phyloP scores from a whole-genome alignment of 2,888 invertebrate genomes.

The Calameuta idolon region DNA sequence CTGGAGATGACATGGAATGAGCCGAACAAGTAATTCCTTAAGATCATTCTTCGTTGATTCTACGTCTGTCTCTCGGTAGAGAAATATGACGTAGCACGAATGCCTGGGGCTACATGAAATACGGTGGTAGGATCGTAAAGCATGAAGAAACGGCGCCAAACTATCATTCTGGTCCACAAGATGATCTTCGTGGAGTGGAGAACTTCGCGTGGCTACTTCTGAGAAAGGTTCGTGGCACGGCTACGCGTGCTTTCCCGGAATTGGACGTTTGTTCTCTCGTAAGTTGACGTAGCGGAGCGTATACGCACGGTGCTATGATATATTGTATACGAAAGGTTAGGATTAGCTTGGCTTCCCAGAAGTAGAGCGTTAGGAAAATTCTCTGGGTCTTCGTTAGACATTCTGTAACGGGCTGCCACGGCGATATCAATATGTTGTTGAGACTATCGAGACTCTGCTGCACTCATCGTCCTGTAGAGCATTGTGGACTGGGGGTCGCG shows the following conservation, averaged over 20 bases:
- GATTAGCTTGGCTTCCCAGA: not conserved
- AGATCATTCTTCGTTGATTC: not conserved
- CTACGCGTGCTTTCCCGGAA: not conserved
- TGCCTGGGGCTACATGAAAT: not conserved
- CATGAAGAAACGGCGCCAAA: conserved; percentile 2
- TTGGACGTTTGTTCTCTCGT: not conserved
- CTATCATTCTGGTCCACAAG: not conserved
- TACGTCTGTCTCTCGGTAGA: not conserved
- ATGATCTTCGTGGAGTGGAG: not conserved
- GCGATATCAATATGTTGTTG: not conserved
- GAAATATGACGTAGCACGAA: not conserved
- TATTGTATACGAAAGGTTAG: not conserved
- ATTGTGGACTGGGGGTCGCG: conserved; percentile 27
- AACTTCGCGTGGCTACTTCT: not conserved
- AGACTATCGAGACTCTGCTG: not conserved
- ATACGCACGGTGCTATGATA: not conserved
- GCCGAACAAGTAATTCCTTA: not conserved
- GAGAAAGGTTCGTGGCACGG: not conserved
- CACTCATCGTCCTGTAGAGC: not conserved
- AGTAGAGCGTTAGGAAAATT: not conserved
- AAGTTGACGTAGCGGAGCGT: not conserved
- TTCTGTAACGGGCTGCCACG: not conserved
- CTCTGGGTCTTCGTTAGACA: not conserved
- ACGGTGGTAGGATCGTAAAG: not conserved
- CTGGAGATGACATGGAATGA: not conserved